Conservation (phyloP, 2,888 invertebrate species). For the Drosophila hawaiiensis region DNA sequence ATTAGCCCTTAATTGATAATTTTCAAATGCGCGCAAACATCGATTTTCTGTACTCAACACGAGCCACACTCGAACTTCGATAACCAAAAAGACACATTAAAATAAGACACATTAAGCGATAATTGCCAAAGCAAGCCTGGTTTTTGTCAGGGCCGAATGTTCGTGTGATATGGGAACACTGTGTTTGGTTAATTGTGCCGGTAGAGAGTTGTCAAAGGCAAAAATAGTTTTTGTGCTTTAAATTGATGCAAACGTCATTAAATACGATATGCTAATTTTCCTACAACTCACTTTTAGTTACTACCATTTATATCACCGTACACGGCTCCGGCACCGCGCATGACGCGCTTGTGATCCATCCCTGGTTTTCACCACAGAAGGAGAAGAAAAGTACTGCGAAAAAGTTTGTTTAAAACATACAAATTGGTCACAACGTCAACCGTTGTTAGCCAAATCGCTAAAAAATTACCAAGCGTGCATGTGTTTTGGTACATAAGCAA, state of each 20-base stretch:
- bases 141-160: conserved; percentile 35
- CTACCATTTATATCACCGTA: conserved; percentile 28
- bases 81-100: conserved; percentile 11
- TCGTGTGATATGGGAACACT: conserved; percentile 49
- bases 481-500: conserved; percentile 27
- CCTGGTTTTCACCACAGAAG: conserved; percentile 66
- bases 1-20: too few relatives aligned
- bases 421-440: conserved; percentile 65
- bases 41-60: neutral
- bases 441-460: conserved; percentile 55
- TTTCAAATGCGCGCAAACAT: neutral
- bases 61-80: conserved; percentile 15
- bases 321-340: conserved; percentile 59
- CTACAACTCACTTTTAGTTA: neutral
- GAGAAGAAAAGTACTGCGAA: conserved; percentile 69
- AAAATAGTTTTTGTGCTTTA: neutral
- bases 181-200: conserved; percentile 49
- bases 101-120: conserved; percentile 26
- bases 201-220: conserved; percentile 29
- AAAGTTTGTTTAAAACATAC: conserved; percentile 68
- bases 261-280: conserved; percentile 1
- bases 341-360: conserved; percentile 59
- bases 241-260: conserved; percentile 6
- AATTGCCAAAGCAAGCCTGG: conserved; percentile 24
- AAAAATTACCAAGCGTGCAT: conserved; percentile 40